Evolutionary conservation across 2,888 invertebrate species (phyloP).

Genomic region (Amphipyra berbera): DNA sequence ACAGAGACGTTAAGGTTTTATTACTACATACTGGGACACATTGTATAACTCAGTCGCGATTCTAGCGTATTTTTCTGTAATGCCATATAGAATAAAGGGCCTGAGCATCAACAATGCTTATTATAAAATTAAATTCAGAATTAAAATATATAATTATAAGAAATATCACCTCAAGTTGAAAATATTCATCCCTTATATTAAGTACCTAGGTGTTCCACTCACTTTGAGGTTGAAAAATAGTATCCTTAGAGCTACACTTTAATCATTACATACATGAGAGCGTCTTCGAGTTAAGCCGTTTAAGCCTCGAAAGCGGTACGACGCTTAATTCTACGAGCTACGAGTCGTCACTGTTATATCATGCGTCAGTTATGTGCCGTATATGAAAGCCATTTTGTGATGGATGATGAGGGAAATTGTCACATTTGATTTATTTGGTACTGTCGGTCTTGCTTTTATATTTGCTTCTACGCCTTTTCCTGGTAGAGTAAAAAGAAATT

Average conservation of each 20-base stretch:
- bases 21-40: too few species aligned
- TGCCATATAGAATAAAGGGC: too few species aligned
- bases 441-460: conserved; percentile 6
- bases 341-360: conserved; percentile 29
- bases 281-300: conserved; percentile 38
- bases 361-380: conserved; percentile 25
- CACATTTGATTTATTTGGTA: conserved; percentile 34
- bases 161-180: too few species aligned
- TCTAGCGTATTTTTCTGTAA: too few species aligned
- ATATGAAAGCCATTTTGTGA: conserved; percentile 30
- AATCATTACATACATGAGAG: conserved; percentile 43
- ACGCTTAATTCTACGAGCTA: conserved; percentile 30
- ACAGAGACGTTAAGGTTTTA: too few species aligned
- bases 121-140: too few species aligned
- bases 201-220: too few species aligned
- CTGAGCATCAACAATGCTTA: too few species aligned
- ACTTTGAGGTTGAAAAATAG: conserved; percentile 9
- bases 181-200: too few species aligned
- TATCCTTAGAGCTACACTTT: conserved; percentile 25
- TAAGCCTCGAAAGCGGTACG: conserved; percentile 35
- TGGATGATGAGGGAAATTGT: conserved; percentile 36
- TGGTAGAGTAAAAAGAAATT: background rate
- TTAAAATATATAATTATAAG: too few species aligned
- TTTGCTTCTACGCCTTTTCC: background rate
- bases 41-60: too few species aligned